Conservation (phyloP, 2,797 vertebrate genomes). For the Gorsachius magnificus region DNA sequence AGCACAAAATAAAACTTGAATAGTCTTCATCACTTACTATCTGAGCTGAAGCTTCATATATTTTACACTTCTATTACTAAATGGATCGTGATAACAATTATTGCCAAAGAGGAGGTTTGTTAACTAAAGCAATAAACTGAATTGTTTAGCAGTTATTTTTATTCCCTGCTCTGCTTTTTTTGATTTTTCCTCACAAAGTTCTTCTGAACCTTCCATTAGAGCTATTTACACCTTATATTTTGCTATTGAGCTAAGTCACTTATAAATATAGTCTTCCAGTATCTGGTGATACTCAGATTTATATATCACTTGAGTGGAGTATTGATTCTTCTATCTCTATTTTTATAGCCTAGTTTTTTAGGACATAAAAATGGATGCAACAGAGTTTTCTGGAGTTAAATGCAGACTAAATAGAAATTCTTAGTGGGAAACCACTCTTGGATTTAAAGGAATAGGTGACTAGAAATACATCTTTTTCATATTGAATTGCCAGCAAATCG, state of each 20-base stretch:
- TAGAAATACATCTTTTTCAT: not conserved
- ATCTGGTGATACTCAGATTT: not conserved
- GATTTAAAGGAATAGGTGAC: not conserved
- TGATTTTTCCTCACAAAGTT: not conserved
- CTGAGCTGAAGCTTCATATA: not conserved
- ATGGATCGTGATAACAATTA: not conserved
- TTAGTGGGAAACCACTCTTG: not conserved
- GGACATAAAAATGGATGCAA: not conserved
- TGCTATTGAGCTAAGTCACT: not conserved
- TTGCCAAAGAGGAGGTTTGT: not conserved
- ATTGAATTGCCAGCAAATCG: not conserved
- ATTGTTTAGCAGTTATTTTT: not conserved
- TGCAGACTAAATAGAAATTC: not conserved
- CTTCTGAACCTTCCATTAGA: not conserved
- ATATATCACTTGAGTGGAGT: constrained; percentile 8
- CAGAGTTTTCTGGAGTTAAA: not conserved
- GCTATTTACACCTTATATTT: not conserved
- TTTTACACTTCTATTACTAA: not conserved
- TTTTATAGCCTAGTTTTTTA: not conserved
- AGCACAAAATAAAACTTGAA: not conserved
- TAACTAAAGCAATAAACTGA: not conserved
- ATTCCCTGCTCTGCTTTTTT: not conserved
- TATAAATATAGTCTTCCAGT: not conserved
- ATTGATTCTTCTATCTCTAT: constrained; percentile 18
- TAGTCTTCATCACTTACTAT: not conserved